Percentiles rank a stretch among this genome's conserved stretches.
Evolutionary conservation across 1,140 invertebrate species (phyloP).

Genomic region (Lordiphosa mommai): DNA sequence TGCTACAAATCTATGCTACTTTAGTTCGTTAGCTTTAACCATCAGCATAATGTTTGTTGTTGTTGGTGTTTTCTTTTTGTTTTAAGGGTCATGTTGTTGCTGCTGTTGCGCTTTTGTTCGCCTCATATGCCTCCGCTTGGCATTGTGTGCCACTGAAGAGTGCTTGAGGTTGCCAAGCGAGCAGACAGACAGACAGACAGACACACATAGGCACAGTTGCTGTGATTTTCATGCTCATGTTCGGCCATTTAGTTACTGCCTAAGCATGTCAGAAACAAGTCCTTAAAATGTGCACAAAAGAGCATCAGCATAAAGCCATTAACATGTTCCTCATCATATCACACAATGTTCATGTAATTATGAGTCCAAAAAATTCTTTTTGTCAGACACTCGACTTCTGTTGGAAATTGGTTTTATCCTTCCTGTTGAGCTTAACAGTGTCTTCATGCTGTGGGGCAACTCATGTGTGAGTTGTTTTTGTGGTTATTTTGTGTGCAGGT

Average conservation of each 20-base stretch:
- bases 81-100: constrained; percentile 47
- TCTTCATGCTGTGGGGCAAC: no score
- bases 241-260: constrained; percentile 34
- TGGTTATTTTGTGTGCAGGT: not conserved
- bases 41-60: constrained; percentile 21
- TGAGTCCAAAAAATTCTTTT: constrained; percentile 34
- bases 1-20: constrained; percentile 73
- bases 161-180: constrained; percentile 57
- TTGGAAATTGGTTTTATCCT: constrained; percentile 3
- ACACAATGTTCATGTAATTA: constrained; percentile 60
- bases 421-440: no score
- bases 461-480: no score
- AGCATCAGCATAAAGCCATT: constrained; percentile 36
- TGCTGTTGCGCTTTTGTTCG: constrained; percentile 64
- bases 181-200: constrained; percentile 12
- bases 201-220: constrained; percentile 2
- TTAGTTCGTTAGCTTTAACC: constrained; percentile 65
- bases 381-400: constrained; percentile 22
- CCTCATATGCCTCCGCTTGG: constrained; percentile 21
- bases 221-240: constrained; percentile 15
- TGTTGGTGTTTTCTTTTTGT: constrained; percentile 37
- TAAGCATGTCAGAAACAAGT: constrained; percentile 19
- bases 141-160: constrained; percentile 56
- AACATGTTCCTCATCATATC: constrained; percentile 45
- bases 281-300: constrained; percentile 44